Conservation (phyloP, 2,113 vertebrate genomes). For the Agapornis roseicollis region DNA sequence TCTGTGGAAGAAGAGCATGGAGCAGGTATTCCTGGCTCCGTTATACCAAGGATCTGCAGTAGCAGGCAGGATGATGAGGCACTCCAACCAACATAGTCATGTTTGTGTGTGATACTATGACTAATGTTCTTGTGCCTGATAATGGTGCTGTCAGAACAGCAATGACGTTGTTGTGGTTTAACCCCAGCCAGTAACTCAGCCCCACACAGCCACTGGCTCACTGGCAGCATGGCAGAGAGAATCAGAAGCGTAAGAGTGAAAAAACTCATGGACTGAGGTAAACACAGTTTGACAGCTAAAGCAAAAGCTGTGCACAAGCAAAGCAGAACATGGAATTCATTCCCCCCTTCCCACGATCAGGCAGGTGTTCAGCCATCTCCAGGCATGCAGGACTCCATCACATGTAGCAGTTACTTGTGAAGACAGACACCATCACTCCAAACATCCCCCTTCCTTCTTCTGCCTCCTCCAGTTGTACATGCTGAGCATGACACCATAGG, state of each 20-base stretch:
- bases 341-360: background rate
- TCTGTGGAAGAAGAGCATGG: background rate
- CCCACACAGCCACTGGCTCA: background rate
- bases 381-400: background rate
- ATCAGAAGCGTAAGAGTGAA: background rate
- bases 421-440: background rate
- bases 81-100: accelerated
- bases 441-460: background rate
- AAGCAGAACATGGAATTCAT: background rate
- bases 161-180: accelerated
- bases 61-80: background rate
- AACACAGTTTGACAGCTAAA: background rate
- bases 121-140: background rate
- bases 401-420: background rate
- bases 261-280: background rate
- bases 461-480: background rate
- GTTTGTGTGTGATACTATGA: background rate
- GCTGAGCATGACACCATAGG: background rate
- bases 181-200: background rate
- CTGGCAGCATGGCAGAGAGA: background rate
- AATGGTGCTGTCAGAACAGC: background rate
- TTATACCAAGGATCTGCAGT: background rate
- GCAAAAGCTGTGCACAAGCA: background rate
- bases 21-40: background rate
- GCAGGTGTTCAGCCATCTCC: background rate